Percentiles rank a stretch among this genome's conserved stretches.
phyloP scores from a whole-genome alignment of 2,113 vertebrate species.

The Phalacrocorax aristotelis region DNA sequence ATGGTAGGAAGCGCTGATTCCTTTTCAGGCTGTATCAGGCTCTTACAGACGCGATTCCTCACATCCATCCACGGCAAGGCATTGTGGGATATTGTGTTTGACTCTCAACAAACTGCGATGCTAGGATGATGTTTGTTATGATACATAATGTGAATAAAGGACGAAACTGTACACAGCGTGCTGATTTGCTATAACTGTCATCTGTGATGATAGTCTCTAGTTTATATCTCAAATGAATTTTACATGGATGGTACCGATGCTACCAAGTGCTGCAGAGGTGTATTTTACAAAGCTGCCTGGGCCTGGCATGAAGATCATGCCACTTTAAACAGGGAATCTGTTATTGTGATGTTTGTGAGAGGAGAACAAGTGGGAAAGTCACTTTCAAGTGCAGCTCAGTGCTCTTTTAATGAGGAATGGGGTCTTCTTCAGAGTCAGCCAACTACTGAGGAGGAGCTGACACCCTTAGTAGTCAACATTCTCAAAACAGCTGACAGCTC shows the following conservation, averaged over 20 bases:
- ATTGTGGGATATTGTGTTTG: slow-evolving; percentile 26
- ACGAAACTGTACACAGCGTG: slow-evolving; percentile 42
- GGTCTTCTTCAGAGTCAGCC: slow-evolving; percentile 82
- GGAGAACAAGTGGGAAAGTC: slow-evolving; percentile 80
- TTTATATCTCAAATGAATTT: slow-evolving; percentile 61
- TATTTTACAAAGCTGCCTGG: slow-evolving; percentile 64
- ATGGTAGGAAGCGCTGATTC: background rate
- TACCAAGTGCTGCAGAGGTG: slow-evolving; percentile 32
- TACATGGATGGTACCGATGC: background rate
- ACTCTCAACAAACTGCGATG: slow-evolving; percentile 44
- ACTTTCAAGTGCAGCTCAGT: slow-evolving; percentile 83
- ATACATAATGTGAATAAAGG: slow-evolving; percentile 66
- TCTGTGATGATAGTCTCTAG: slow-evolving; percentile 48
- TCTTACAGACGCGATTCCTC: background rate
- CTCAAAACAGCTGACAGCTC: slow-evolving; percentile 85
- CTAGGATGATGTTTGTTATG: slow-evolving; percentile 64
- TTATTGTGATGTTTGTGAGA: slow-evolving; percentile 74
- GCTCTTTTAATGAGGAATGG: slow-evolving; percentile 84
- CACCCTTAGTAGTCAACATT: slow-evolving; percentile 73
- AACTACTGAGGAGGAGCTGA: slow-evolving; percentile 83
- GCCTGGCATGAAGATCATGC: slow-evolving; percentile 77
- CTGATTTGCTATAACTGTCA: slow-evolving; percentile 69
- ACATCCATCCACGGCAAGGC: background rate
- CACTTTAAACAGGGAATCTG: slow-evolving; percentile 79
- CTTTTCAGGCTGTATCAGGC: background rate